Conservation (phyloP, 2,797 vertebrate species). For the Centropyge bicolor region DNA sequence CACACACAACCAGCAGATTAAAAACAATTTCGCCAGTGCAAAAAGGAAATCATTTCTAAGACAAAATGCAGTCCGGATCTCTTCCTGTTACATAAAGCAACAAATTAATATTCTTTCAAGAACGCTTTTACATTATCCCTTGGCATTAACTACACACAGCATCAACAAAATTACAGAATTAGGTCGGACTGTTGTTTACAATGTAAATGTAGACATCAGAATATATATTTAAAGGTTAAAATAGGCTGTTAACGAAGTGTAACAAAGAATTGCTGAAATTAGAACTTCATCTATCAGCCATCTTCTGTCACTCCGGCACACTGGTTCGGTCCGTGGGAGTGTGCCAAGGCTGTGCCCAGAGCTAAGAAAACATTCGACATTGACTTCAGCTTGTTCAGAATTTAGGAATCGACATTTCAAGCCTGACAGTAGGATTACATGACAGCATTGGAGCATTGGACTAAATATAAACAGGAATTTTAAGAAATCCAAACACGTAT, state of each 20-base stretch:
- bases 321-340: background rate
- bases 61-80: background rate
- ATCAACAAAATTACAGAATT: too few relatives aligned
- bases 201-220: too few relatives aligned
- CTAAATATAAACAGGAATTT: background rate
- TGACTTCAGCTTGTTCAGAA: background rate
- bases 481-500: background rate
- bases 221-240: background rate
- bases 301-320: background rate
- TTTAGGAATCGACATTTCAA: background rate
- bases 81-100: too few relatives aligned
- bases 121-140: too few relatives aligned
- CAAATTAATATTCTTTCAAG: too few relatives aligned
- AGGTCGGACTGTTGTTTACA: too few relatives aligned
- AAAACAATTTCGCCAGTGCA: conserved; percentile 13
- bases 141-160: too few relatives aligned
- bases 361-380: background rate
- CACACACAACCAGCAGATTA: background rate
- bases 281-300: background rate
- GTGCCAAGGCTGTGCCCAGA: background rate
- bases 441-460: background rate
- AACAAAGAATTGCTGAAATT: background rate
- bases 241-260: background rate
- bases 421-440: background rate
- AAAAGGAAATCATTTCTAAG: background rate